These are phyloP conservation scores for Aphodius sticticus DNA, from an alignment of 2,888 invertebrate genomes.

Conservation along the genomic window DNA sequence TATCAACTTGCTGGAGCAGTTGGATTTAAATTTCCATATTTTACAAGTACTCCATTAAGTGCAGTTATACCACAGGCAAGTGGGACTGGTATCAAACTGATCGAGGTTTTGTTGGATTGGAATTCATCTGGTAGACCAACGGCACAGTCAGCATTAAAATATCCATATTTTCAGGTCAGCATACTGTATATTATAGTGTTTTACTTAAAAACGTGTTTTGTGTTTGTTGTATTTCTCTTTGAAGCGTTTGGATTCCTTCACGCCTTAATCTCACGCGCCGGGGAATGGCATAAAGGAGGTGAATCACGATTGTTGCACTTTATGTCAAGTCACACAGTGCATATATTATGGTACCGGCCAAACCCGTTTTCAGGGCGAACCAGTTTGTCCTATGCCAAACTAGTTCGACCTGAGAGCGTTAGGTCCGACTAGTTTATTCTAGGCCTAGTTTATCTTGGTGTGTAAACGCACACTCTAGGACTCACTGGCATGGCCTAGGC, in stretches of 20 bases:
- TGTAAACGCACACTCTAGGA: too few relatives aligned
- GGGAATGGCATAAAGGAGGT: too few relatives aligned
- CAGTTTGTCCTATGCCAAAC: too few relatives aligned
- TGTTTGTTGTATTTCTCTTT: background rate
- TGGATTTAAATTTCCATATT: constrained; percentile 95
- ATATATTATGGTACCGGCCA: too few relatives aligned
- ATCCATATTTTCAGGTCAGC: constrained; percentile 58
- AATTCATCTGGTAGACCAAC: constrained; percentile 93
- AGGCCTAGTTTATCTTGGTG: too few relatives aligned
- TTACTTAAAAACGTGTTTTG: background rate
- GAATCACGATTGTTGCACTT: too few relatives aligned
- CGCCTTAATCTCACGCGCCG: background rate
- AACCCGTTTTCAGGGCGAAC: too few relatives aligned
- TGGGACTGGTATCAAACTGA: constrained; percentile 80
- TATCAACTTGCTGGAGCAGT: constrained; percentile 90
- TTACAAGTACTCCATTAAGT: constrained; percentile 80
- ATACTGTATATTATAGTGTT: background rate
- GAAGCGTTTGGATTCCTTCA: background rate
- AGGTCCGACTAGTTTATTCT: too few relatives aligned
- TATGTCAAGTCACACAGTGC: too few relatives aligned
- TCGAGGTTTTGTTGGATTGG: constrained; percentile 89
- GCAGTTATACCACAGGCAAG: constrained; percentile 85
- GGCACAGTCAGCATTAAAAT: constrained; percentile 87
- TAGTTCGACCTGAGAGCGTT: too few relatives aligned
- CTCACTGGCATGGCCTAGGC: too few relatives aligned